phyloP scores from a whole-genome alignment of 2,113 vertebrate species.

The Indicator indicator region DNA sequence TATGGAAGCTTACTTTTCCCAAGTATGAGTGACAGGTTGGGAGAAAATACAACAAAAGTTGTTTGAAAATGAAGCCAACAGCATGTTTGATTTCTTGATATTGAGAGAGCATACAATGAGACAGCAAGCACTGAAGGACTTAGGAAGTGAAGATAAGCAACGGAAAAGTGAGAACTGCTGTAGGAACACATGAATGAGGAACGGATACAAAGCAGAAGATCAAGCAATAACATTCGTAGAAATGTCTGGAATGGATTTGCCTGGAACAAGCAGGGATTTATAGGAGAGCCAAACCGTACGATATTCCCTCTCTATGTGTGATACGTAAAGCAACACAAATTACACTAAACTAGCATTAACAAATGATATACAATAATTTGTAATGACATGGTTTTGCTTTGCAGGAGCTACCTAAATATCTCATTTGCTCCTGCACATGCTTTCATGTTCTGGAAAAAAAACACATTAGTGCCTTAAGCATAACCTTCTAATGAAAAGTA shows the following conservation, averaged over 20 bases:
- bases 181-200: neutral
- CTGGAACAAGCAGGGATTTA: neutral
- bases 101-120: neutral
- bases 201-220: neutral
- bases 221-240: neutral
- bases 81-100: neutral
- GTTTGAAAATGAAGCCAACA: neutral
- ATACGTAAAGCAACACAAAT: neutral
- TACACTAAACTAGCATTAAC: neutral
- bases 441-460: neutral
- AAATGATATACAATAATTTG: neutral
- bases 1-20: neutral
- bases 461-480: neutral
- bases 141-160: neutral
- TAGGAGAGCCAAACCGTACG: neutral
- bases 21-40: neutral
- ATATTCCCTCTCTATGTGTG: neutral
- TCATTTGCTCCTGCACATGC: neutral
- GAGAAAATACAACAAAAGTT: neutral
- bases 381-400: neutral
- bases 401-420: neutral
- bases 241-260: neutral
- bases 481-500: neutral
- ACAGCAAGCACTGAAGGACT: constrained; percentile 3
- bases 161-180: neutral